Conservation (phyloP, 2,888 invertebrate species). For the Cinara cedri region DNA sequence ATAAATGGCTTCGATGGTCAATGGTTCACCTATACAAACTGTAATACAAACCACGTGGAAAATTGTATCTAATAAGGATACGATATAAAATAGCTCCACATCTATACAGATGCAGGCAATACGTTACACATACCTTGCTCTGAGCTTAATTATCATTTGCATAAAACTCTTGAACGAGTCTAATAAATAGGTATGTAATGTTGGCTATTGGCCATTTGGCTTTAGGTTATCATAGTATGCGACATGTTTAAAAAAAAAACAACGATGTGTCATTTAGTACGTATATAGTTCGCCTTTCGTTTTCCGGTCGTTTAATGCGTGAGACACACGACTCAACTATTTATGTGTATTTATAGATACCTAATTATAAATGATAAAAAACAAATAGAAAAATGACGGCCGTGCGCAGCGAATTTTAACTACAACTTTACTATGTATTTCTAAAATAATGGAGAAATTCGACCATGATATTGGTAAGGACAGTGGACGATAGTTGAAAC, state of each 20-base stretch:
- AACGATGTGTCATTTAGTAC: background rate
- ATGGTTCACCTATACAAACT: too few species aligned
- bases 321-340: background rate
- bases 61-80: too few species aligned
- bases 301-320: background rate
- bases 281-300: conserved; percentile 20
- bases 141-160: conserved; percentile 7
- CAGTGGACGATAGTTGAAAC: too few species aligned
- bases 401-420: too few species aligned
- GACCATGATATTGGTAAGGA: too few species aligned
- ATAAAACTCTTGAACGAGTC: background rate
- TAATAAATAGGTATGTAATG: background rate
- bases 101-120: background rate
- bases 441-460: too few species aligned
- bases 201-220: conserved; percentile 32
- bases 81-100: background rate
- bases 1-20: too few species aligned
- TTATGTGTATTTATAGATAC: too few species aligned
- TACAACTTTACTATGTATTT: too few species aligned
- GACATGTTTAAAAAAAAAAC: background rate
- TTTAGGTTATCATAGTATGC: conserved; percentile 5
- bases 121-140: background rate
- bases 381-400: too few species aligned
- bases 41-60: too few species aligned
- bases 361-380: too few species aligned